Evolutionary conservation across 2,888 invertebrate genomes (phyloP).

Genomic region (Dicyrtomina minuta): DNA sequence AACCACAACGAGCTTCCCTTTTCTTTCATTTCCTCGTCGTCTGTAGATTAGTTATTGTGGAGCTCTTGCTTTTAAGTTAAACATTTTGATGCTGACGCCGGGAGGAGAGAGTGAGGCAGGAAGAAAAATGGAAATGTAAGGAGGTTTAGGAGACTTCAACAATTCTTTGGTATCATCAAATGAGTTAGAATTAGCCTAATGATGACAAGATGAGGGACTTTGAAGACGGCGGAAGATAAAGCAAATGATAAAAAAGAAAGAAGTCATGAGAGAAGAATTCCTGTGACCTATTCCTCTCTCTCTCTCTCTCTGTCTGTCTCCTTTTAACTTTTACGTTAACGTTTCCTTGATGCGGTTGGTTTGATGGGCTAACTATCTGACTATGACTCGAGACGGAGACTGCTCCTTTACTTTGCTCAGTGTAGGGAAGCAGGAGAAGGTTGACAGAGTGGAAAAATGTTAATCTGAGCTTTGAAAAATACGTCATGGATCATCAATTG

Average conservation of each 20-base stretch:
- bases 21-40: background rate
- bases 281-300: constrained; percentile 24
- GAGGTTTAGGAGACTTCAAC: constrained; percentile 7
- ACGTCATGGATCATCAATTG: constrained; percentile 17
- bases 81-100: too few species aligned
- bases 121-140: background rate
- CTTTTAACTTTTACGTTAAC: too few species aligned
- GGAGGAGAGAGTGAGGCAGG: background rate
- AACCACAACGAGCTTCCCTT: background rate
- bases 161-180: constrained; percentile 32
- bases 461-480: constrained; percentile 6
- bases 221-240: too few species aligned
- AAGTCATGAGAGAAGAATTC: constrained; percentile 31
- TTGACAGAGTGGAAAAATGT: constrained; percentile 1
- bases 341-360: too few species aligned
- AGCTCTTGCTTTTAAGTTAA: background rate
- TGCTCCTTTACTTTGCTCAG: background rate
- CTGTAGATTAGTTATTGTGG: background rate
- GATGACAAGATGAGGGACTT: constrained; percentile 37
- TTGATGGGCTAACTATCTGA: background rate
- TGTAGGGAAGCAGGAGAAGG: too few species aligned
- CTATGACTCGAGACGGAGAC: background rate
- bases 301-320: background rate
- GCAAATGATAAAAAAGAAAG: background rate
- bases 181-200: constrained; percentile 46